Base-by-base conservation (phyloP, 2,797 vertebrate genomes). In the Kryptolebias ocellatus region DNA sequence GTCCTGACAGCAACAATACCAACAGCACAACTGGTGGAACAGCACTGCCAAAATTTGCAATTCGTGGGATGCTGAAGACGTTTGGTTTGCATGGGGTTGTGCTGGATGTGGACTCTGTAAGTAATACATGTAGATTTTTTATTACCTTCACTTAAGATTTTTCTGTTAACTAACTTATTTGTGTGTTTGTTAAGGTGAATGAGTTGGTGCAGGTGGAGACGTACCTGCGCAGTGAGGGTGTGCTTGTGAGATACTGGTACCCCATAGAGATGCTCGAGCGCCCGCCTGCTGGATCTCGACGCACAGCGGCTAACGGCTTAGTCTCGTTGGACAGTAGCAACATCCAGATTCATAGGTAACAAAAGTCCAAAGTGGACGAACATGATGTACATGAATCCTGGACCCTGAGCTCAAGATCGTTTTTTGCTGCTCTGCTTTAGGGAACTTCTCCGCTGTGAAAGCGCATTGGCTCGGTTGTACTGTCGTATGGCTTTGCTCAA, bases 181-280 rank as follows among this genome's bases (percentile, higher is more conserved):
- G n/a, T 78, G 28, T 79, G 2, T 67, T 66, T 28, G 66, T 90
- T 39, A 74, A 99, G 98, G 93, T 95, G 39, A 99, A 98, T 75
- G 98, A 99, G 24, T 84, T 99, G 74, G 97, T 99, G 0, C 98
- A 99, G 87, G 98, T 99, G 16, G 98, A 99, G 91, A 98, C 98
- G 0, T 99, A 99, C 58, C 92, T 99, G 51, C 92, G 97, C 31
- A 99, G 97, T 57, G 97, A 99, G 85, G 98, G 98, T 0, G 97
- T 99, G n/a, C 88, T 99, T 72, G 98, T 99, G 10, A 93, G 98
- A 49, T 99, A 99, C 89, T 99, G 98, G 98, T 99, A 99, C 51
- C 98, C 98, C 10, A 99, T 99, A 39, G 98, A 99, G 84, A 98
- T 98, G 95, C 81, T 99, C 53, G 98, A 99, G 81, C 94, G 97